Evolutionary conservation across 2,797 vertebrate genomes (phyloP), one percentile per base, ranked within the genome.

Genomic region (Alosa sapidissima): DNA sequence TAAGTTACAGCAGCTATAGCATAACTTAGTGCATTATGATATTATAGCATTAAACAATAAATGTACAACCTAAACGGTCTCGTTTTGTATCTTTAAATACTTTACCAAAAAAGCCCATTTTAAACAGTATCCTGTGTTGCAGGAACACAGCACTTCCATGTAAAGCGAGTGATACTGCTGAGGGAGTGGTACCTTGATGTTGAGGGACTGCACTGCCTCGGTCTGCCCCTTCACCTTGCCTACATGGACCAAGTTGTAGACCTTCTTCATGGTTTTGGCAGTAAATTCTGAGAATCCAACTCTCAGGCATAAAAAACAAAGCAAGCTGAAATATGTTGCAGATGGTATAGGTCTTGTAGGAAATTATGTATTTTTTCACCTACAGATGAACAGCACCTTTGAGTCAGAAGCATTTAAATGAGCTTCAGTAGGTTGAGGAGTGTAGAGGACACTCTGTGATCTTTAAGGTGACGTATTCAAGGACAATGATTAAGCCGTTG

Each of bases 401-500:
- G 33, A 36, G 36, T 14, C 68, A 75, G 68, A 14, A 75, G 33
- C 13, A 45, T 45, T 68, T 24, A 45, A 45, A 16, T 75, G 36
- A 41, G 45, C 36, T 41, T 72, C 28, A 14, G 11, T 45, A 75
- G 33, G 13, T 41, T 14, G 10, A 14, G 16, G 36, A 45, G 68
- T 41, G 11, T 5, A 75, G 14, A 41, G 68, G 33, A 45, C 13
- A 45, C 33, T 33, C 24, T 19, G 14, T 16, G 36, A 45, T 41
- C 36, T 75, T 14, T 75, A 19, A 45, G 33, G 68, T 75, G 68
- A 75, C 68, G 68, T 45, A 75, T 75, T 75, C 68, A 14, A 45
- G 36, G 33, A 41, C 68, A 75, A 75, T 75, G 68, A 75, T 75
- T 75, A 45, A 75, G 68, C 68, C 19, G 16, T 45, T 75, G 68